Percentiles rank a stretch among this genome's conserved stretches.
Conservation (phyloP, 2,113 vertebrate species). For the Cinclus mexicanus region DNA sequence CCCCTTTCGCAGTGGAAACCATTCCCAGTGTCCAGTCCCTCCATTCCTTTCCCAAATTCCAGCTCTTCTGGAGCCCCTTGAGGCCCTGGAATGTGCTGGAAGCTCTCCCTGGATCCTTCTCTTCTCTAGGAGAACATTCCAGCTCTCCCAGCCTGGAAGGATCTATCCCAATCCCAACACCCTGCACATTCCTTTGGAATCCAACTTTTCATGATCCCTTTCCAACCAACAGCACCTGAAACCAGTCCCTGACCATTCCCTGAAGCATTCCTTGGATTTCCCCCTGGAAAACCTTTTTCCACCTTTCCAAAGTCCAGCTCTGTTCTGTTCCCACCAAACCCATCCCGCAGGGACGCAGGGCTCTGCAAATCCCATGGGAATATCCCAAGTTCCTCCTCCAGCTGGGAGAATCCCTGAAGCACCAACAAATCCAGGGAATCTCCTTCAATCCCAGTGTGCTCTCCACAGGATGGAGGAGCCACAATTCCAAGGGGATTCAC, state of each 20-base stretch:
- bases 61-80: neutral
- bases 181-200: accelerated
- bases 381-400: neutral
- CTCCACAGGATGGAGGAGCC: neutral
- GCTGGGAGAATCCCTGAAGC: neutral
- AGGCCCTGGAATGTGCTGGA: neutral
- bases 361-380: neutral
- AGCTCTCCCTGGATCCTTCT: neutral
- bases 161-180: neutral
- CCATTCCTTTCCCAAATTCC: neutral
- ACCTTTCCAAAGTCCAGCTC: neutral
- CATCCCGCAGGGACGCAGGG: neutral
- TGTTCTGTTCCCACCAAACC: neutral
- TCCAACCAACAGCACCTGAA: neutral
- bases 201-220: neutral
- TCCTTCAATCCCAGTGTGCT: accelerated
- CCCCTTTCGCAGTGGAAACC: too few relatives aligned
- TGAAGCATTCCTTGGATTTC: neutral
- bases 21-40: neutral
- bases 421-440: neutral
- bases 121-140: too few relatives aligned
- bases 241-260: neutral
- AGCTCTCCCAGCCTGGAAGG: neutral
- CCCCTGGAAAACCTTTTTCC: neutral
- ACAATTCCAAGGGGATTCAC: neutral